phyloP scores from a whole-genome alignment of 1,140 invertebrate species.

The Vanessa atalanta region DNA sequence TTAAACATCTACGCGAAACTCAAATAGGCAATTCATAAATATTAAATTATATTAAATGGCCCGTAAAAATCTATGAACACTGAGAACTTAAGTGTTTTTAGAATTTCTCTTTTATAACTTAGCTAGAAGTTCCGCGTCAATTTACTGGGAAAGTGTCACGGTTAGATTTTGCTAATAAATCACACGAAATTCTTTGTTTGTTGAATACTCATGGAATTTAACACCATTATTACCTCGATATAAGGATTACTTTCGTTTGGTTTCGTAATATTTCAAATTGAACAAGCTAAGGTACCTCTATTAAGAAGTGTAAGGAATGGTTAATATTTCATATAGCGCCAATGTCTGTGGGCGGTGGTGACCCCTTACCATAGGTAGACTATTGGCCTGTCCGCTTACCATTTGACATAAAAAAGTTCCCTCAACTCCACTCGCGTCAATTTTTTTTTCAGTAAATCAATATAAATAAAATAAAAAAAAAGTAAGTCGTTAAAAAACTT shows the following conservation, averaged over 20 bases:
- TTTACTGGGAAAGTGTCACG: background rate
- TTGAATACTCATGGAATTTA: background rate
- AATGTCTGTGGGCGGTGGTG: too few relatives aligned
- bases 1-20: too few relatives aligned
- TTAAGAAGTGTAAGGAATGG: background rate
- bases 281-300: background rate
- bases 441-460: too few relatives aligned
- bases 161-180: background rate
- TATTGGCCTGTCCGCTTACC: too few relatives aligned
- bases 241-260: slow-evolving; percentile 2
- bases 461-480: too few relatives aligned
- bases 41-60: background rate
- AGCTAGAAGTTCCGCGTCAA: background rate
- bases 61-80: too few relatives aligned
- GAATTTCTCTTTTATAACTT: background rate
- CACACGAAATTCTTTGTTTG: background rate
- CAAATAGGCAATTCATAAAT: background rate
- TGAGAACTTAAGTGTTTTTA: too few relatives aligned
- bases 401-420: too few relatives aligned
- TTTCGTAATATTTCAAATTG: background rate
- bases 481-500: too few relatives aligned
- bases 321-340: background rate
- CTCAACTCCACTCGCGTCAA: too few relatives aligned
- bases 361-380: too few relatives aligned
- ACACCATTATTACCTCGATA: background rate